Evolutionary conservation across 2,113 vertebrate genomes (phyloP).

Genomic region (Dasypus novemcinctus): DNA sequence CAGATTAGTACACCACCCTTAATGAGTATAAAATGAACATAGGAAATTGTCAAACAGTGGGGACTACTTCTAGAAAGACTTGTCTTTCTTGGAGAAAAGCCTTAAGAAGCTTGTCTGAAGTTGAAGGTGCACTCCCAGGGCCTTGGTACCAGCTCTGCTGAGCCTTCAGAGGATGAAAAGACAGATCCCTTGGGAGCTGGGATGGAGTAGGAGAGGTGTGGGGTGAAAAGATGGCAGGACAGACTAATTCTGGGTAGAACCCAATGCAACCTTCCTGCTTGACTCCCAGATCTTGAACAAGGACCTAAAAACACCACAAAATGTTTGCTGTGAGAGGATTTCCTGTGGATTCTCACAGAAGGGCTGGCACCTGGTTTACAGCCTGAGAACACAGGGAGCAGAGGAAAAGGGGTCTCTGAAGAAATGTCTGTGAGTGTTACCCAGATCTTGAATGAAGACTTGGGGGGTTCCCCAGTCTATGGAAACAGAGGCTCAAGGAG

Average conservation of each 20-base stretch:
- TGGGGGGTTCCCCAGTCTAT: not conserved
- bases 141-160: too few relatives aligned
- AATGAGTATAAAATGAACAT: conserved; percentile 58
- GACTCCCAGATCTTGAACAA: not conserved
- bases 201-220: not conserved
- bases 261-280: not conserved
- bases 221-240: not conserved
- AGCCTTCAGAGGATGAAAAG: not conserved
- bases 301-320: not conserved
- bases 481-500: not conserved
- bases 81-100: conserved; percentile 34
- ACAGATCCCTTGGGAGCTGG: too few relatives aligned
- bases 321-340: not conserved
- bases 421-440: not conserved
- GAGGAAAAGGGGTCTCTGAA: not conserved
- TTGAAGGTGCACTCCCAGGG: not conserved
- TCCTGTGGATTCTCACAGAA: not conserved
- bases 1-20: conserved; percentile 46
- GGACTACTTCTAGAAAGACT: not conserved
- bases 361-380: not conserved
- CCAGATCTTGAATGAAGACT: not conserved
- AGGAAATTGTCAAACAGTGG: conserved; percentile 45
- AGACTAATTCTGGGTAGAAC: too few relatives aligned
- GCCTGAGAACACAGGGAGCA: not conserved
- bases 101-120: not conserved